Conservation (phyloP, 2,797 vertebrate species). For the Coendou prehensilis region DNA sequence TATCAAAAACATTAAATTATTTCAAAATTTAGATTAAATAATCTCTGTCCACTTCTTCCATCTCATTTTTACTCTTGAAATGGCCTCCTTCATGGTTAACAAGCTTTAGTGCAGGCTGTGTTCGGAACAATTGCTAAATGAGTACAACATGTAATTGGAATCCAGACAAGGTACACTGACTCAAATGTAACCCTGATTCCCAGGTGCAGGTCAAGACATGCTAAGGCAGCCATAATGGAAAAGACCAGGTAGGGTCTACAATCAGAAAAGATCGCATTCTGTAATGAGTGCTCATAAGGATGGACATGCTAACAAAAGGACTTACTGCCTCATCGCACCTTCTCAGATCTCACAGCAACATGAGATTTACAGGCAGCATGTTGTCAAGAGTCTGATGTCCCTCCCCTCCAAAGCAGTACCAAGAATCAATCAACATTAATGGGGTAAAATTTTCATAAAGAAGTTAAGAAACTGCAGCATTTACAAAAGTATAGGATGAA, state of each 20-base stretch:
- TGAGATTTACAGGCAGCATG: neutral
- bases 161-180: neutral
- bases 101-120: neutral
- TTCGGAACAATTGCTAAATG: neutral
- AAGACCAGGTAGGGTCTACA: neutral
- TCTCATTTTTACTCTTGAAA: conserved; percentile 52
- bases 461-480: neutral
- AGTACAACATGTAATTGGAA: neutral
- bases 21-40: conserved; percentile 34
- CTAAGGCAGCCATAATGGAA: neutral
- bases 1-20: neutral
- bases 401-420: neutral
- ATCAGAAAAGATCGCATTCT: neutral
- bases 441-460: neutral
- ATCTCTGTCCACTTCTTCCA: neutral
- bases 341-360: neutral
- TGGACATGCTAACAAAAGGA: neutral
- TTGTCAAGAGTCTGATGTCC: neutral
- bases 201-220: neutral
- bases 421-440: neutral
- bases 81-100: neutral
- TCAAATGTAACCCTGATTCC: neutral
- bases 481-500: neutral
- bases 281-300: neutral
- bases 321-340: neutral